These are phyloP conservation scores for Muraenolepis orangiensis DNA, from an alignment of 2,797 vertebrate species.

Conservation along the genomic window DNA sequence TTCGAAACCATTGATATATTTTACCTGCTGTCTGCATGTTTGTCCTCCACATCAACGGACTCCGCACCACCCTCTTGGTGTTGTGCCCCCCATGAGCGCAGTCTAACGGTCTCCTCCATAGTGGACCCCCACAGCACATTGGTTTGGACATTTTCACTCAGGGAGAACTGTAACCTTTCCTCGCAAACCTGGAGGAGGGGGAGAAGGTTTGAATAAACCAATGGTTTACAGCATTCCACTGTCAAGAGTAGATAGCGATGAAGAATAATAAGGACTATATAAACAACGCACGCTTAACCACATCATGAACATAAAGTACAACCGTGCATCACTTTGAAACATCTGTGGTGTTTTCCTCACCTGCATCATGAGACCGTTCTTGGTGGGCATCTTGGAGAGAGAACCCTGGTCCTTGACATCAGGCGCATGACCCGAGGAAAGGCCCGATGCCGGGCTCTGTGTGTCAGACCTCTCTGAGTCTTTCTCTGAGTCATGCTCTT, in stretches of 20 bases:
- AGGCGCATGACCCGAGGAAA: slow-evolving; percentile 28
- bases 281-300: background rate
- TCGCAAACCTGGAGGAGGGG: slow-evolving; percentile 80
- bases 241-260: background rate
- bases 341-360: slow-evolving; percentile 40
- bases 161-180: slow-evolving; percentile 85
- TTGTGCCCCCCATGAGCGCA: slow-evolving; percentile 70
- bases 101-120: slow-evolving; percentile 66
- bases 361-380: slow-evolving; percentile 86
- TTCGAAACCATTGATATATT: slow-evolving; percentile 4
- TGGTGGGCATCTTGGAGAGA: slow-evolving; percentile 73
- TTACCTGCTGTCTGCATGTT: slow-evolving; percentile 62
- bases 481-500: too few species aligned
- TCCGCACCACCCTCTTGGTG: slow-evolving; percentile 40
- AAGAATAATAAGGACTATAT: background rate
- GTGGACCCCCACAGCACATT: slow-evolving; percentile 80
- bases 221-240: background rate
- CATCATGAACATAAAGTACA: background rate
- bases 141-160: slow-evolving; percentile 89
- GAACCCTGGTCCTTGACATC: slow-evolving; percentile 71
- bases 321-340: background rate
- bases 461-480: slow-evolving; percentile 39
- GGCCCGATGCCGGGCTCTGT: slow-evolving; percentile 30
- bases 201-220: slow-evolving; percentile 3
- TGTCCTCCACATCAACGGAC: slow-evolving; percentile 39